Conservation (phyloP, 2,797 vertebrate species). For the Pitangus sulphuratus region DNA sequence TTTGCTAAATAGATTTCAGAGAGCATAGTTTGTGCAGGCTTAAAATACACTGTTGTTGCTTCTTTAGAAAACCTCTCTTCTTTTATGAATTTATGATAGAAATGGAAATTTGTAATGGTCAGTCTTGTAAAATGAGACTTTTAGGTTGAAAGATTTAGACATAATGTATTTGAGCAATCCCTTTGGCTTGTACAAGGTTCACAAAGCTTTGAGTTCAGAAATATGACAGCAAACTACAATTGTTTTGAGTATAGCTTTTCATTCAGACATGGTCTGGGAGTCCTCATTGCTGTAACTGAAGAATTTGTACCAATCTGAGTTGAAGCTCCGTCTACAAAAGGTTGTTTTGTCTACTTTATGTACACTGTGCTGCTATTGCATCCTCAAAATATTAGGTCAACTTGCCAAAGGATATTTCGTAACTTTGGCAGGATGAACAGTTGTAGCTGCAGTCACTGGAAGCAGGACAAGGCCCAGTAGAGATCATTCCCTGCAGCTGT, state of each 20-base stretch:
- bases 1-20: neutral
- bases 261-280: neutral
- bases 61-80: neutral
- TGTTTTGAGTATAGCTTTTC: neutral
- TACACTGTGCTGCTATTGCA: fast-evolving
- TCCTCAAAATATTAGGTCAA: neutral
- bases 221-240: neutral
- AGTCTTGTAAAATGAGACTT: neutral
- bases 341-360: neutral
- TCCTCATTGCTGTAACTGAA: neutral
- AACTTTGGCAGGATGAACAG: neutral
- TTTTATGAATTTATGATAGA: neutral
- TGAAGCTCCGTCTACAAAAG: neutral
- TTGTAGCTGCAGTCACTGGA: neutral
- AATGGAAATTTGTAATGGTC: neutral
- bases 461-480: neutral
- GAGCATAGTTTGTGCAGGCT: neutral
- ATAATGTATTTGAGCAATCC: neutral
- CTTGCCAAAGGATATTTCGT: neutral
- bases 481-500: neutral
- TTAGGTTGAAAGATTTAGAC: neutral
- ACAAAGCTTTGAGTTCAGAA: neutral
- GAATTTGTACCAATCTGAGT: neutral
- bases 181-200: neutral
- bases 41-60: neutral